These are phyloP conservation scores for Trichonephila inaurata DNA, from an alignment of 1,140 invertebrate species.

Conservation along the genomic window DNA sequence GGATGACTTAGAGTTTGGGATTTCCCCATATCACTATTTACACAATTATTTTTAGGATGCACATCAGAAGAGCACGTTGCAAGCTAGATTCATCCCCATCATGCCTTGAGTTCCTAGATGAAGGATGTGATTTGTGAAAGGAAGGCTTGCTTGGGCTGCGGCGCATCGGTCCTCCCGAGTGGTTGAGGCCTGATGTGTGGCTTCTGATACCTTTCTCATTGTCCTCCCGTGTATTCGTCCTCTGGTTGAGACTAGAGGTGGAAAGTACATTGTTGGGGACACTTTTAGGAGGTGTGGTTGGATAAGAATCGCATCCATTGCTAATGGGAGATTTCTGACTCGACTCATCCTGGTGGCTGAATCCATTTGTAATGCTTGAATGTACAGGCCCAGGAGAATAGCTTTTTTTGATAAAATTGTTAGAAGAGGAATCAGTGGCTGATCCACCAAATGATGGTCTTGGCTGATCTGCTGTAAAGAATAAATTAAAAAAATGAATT, in stretches of 20 bases:
- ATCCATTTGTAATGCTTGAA: constrained; percentile 15
- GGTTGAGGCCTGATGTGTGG: constrained; percentile 9
- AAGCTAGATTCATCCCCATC: constrained; percentile 3
- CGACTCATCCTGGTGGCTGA: background rate
- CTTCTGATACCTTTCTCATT: background rate
- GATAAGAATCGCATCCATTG: background rate
- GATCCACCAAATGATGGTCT: background rate
- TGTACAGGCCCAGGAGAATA: background rate
- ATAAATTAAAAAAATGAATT: background rate
- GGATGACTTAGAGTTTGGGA: constrained; percentile 62
- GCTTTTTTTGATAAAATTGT: background rate
- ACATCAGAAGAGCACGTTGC: background rate
- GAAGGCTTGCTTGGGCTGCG: background rate
- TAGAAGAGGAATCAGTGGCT: background rate
- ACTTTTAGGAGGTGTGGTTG: background rate
- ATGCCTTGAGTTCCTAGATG: background rate
- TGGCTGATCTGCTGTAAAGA: background rate
- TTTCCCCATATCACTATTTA: constrained; percentile 56
- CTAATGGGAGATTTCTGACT: constrained; percentile 53
- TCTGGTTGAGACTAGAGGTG: background rate
- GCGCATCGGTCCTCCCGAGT: background rate
- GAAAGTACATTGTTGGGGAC: background rate
- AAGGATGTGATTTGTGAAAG: background rate
- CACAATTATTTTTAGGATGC: constrained; percentile 20
- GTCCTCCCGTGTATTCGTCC: background rate